phyloP scores from a whole-genome alignment of 30 jellyfish, hydroid and myxozoan species.

The Aurelia aurita region DNA sequence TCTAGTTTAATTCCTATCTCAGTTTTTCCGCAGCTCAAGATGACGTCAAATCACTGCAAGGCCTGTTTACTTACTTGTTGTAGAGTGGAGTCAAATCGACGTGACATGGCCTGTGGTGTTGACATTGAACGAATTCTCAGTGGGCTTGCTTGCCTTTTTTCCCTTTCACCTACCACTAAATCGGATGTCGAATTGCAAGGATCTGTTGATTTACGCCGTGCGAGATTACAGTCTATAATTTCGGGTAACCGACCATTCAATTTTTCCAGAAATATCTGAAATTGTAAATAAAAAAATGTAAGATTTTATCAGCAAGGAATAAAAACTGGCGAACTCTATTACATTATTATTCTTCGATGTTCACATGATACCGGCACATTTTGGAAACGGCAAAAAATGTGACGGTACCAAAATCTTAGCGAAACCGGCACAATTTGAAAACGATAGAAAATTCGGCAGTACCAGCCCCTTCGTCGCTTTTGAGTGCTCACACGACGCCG shows the following conservation, averaged over 20 bases:
- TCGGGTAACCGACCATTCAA: conserved; percentile 79
- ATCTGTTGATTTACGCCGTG: conserved; percentile 34
- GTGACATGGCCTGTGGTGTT: conserved; percentile 49
- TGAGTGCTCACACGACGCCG: too few species aligned
- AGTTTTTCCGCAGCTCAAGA: neutral
- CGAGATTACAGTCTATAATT: conserved; percentile 33
- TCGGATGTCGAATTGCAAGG: conserved; percentile 47
- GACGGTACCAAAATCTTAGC: too few species aligned
- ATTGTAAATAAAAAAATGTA: neutral
- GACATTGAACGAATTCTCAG: conserved; percentile 49
- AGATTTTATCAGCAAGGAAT: neutral
- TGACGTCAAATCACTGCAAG: neutral
- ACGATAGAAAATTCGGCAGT: too few species aligned
- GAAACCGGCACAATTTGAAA: too few species aligned
- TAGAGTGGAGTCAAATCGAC: conserved; percentile 31
- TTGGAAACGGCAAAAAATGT: too few species aligned
- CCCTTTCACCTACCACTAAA: conserved; percentile 28
- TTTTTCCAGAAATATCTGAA: conserved; percentile 81
- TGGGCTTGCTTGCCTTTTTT: conserved; percentile 52
- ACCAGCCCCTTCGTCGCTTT: too few species aligned
- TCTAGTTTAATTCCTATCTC: too few species aligned
- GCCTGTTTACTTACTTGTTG: conserved; percentile 33
- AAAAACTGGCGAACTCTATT: too few species aligned
- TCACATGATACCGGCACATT: too few species aligned
- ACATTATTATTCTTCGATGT: too few species aligned